Evolutionary conservation across 2,113 vertebrate species (phyloP).

Genomic region (Miniopterus natalensis): DNA sequence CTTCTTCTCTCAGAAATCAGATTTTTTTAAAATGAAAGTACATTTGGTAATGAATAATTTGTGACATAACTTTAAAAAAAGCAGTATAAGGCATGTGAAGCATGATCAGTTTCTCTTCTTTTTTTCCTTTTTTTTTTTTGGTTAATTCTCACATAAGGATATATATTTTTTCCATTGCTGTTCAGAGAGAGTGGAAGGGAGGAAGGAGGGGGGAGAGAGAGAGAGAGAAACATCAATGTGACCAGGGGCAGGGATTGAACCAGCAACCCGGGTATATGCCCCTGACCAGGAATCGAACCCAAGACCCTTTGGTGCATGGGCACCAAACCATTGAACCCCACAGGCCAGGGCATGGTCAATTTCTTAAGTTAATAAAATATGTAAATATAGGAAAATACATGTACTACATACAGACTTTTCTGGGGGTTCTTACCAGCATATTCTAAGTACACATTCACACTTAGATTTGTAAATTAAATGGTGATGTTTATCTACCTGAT

Average conservation of each 20-base stretch:
- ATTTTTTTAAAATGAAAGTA: neutral
- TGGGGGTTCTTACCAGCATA: neutral
- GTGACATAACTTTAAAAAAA: conserved; percentile 4
- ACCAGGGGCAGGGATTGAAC: too few species aligned
- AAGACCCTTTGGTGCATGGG: too few species aligned
- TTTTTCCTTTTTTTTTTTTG: neutral
- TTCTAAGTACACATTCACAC: neutral
- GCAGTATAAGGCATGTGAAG: neutral
- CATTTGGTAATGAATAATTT: neutral
- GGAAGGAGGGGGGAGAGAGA: too few species aligned
- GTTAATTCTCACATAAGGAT: neutral
- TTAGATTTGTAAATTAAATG: neutral
- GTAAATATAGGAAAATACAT: neutral
- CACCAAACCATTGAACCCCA: too few species aligned
- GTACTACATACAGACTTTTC: neutral
- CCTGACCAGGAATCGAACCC: too few species aligned
- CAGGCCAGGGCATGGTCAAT: neutral
- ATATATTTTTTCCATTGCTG: neutral
- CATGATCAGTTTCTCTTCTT: neutral
- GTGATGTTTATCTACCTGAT: neutral
- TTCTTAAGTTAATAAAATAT: neutral
- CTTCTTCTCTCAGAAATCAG: too few species aligned
- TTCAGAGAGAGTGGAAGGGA: too few species aligned
- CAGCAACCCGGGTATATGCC: too few species aligned
- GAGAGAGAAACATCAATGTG: too few species aligned